A percentile compares a stretch with the other conserved stretches of the same genome.
phyloP scores from a whole-genome alignment of 1,140 invertebrate species.

The Octopus bimaculoides region DNA sequence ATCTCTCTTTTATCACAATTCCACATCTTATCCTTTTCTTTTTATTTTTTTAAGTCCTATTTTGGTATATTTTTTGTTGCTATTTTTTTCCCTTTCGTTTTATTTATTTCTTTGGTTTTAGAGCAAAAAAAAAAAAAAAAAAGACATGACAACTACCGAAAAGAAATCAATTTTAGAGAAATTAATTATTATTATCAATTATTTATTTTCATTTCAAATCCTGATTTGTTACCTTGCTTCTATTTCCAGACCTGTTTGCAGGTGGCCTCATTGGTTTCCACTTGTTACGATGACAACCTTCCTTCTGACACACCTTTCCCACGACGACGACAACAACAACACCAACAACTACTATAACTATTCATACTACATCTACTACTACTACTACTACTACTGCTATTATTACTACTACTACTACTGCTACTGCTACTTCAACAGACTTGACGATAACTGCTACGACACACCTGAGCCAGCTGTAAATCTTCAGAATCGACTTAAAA shows the following conservation, averaged over 20 bases:
- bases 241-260: constrained; percentile 1
- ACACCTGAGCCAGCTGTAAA: not conserved
- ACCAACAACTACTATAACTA: constrained; percentile 1
- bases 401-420: not conserved
- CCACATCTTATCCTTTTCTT: too few species aligned
- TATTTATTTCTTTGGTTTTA: too few species aligned
- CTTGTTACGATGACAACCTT: constrained; percentile 6
- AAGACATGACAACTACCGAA: too few species aligned
- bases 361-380: constrained; percentile 2
- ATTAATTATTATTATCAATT: too few species aligned
- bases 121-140: too few species aligned
- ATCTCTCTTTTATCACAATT: too few species aligned
- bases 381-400: not conserved
- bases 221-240: constrained; percentile 1
- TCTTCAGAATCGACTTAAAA: too few species aligned
- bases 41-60: too few species aligned
- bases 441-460: not conserved
- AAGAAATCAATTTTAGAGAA: too few species aligned
- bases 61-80: too few species aligned
- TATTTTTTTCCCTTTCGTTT: too few species aligned
- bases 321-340: not conserved
- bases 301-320: not conserved
- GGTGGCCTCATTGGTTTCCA: not conserved
- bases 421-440: not conserved
- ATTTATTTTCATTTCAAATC: too few species aligned